phyloP scores from a whole-genome alignment of 2,797 vertebrate species.

The Macrochelys suwanniensis region DNA sequence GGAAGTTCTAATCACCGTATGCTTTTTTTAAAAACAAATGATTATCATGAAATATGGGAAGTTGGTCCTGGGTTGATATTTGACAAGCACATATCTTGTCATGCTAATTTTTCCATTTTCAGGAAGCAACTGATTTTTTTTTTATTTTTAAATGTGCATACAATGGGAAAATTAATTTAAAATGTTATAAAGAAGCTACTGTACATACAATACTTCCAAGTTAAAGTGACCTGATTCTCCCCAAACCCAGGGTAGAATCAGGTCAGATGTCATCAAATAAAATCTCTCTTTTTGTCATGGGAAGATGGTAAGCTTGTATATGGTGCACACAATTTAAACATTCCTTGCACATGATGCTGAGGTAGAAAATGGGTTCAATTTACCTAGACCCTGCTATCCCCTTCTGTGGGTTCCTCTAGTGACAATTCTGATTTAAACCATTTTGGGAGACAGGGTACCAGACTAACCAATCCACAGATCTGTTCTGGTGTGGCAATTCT shows the following conservation, averaged over 20 bases:
- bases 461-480: not conserved
- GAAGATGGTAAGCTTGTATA: not conserved
- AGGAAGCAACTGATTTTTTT: not conserved
- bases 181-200: not conserved
- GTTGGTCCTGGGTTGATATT: not conserved
- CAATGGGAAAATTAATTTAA: not conserved
- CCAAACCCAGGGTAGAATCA: not conserved
- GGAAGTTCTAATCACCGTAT: not conserved
- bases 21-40: not conserved
- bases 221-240: slow-evolving; percentile 21
- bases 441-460: slow-evolving; percentile 7
- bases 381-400: not conserved
- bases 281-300: not conserved
- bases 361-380: accelerated
- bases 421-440: not conserved
- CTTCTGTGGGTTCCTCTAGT: not conserved
- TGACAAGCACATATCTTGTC: not conserved
- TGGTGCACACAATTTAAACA: not conserved
- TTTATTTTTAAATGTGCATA: not conserved
- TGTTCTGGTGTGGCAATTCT: not conserved
- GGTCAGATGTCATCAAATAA: not conserved
- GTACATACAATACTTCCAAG: not conserved
- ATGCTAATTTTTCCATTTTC: not conserved
- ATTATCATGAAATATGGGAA: not conserved
- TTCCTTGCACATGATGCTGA: not conserved